These are phyloP conservation scores for Alces alces DNA, from an alignment of 2,113 vertebrate species.

Conservation along the genomic window DNA sequence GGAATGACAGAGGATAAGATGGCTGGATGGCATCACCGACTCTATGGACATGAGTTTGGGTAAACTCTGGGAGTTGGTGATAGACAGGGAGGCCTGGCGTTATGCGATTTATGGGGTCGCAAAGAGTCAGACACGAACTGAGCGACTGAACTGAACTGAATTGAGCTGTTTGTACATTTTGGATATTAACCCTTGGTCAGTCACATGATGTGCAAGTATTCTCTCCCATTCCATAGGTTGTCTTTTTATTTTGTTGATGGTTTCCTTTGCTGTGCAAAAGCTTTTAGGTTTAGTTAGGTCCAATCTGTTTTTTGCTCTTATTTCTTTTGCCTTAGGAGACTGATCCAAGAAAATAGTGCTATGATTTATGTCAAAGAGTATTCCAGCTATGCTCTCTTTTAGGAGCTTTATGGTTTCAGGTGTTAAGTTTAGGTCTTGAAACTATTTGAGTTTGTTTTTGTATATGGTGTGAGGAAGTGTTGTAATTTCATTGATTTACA, in stretches of 20 bases:
- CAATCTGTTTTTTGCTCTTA: neutral
- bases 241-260: neutral
- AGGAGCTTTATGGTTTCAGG: neutral
- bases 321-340: neutral
- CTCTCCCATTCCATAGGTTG: neutral
- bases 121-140: no score
- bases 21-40: no score
- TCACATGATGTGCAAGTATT: neutral
- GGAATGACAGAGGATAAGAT: no score
- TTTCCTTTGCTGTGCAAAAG: neutral
- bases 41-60: no score
- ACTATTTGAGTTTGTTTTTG: neutral
- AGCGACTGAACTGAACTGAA: no score
- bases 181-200: neutral
- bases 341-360: neutral
- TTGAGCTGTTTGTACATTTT: neutral
- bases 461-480: neutral
- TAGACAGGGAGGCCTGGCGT: no score
- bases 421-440: neutral
- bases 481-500: neutral
- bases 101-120: no score
- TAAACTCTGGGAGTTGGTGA: no score
- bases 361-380: neutral
- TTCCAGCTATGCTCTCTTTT: neutral
- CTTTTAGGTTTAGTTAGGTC: neutral